phyloP scores from a whole-genome alignment of 2,797 vertebrate species.

The Bradypus variegatus region DNA sequence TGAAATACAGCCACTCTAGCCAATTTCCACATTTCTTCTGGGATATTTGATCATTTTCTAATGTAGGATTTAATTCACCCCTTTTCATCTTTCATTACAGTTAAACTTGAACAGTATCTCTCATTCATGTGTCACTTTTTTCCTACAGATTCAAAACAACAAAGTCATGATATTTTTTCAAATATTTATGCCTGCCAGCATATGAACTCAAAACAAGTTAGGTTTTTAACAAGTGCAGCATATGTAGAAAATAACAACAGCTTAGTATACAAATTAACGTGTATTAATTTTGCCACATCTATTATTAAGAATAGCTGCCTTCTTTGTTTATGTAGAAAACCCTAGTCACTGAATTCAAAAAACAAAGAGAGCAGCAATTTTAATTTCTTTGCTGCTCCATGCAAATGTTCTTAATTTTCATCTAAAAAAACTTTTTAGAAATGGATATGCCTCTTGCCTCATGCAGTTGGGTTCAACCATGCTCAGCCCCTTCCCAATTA shows the following conservation, averaged over 20 bases:
- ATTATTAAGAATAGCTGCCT: not conserved
- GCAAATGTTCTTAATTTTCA: constrained; percentile 21
- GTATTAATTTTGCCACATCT: not conserved
- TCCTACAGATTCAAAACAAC: not conserved
- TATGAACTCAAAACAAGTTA: not conserved
- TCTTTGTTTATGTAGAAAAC: not conserved
- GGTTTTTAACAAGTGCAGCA: not conserved
- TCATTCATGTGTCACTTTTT: not conserved
- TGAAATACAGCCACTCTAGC: not conserved
- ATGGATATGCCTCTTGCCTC: not conserved
- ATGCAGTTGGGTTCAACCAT: not conserved
- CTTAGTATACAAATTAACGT: not conserved
- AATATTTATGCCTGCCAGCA: not conserved
- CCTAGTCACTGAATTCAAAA: not conserved
- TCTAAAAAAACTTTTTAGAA: constrained; percentile 9
- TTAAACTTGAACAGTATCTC: not conserved
- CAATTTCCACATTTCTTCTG: not conserved
- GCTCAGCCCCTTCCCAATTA: not conserved
- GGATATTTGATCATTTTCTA: not conserved
- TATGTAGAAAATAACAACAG: not conserved
- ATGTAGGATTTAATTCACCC: not conserved
- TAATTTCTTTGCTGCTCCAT: not conserved
- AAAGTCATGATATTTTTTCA: constrained; percentile 7
- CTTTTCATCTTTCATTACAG: constrained; percentile 10
- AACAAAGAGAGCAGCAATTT: not conserved